Percentiles rank a stretch among this genome's conserved stretches.
Conservation (phyloP, 2,113 vertebrate species). For the Atlantisia rogersi region DNA sequence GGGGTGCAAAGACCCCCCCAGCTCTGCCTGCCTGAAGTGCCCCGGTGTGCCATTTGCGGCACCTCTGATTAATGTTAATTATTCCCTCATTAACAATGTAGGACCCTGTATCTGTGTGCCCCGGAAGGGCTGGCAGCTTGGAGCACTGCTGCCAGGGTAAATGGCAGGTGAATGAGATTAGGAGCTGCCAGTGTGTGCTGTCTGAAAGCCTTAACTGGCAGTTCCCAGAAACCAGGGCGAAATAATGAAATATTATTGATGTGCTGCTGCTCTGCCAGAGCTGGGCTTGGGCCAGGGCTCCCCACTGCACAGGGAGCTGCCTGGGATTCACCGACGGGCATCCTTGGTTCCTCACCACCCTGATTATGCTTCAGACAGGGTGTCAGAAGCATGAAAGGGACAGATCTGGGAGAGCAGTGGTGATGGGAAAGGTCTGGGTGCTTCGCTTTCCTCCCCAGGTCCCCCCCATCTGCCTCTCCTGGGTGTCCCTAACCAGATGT, state of each 20-base stretch:
- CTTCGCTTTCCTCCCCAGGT: not conserved
- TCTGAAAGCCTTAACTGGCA: not conserved
- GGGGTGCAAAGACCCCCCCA: not conserved
- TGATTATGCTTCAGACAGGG: rapidly evolving
- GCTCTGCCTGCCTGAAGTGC: rapidly evolving
- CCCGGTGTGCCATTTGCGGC: not conserved
- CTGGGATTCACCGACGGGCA: not conserved
- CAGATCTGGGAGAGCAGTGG: rapidly evolving
- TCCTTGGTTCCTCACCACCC: rapidly evolving
- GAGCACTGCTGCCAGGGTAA: not conserved
- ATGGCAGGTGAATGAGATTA: conserved; percentile 30
- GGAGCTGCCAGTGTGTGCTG: not conserved
- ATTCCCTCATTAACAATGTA: not conserved
- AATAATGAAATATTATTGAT: not conserved
- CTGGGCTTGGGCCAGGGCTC: not conserved
- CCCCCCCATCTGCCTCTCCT: not conserved
- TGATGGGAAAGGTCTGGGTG: not conserved
- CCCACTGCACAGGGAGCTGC: not conserved
- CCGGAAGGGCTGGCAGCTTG: not conserved
- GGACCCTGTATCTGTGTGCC: not conserved
- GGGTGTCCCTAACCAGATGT: not conserved
- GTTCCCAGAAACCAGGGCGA: not conserved
- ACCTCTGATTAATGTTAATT: not conserved
- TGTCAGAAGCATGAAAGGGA: not conserved
- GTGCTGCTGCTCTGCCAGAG: rapidly evolving